These are phyloP conservation scores for Cydia pomonella DNA, from an alignment of 1,140 invertebrate genomes.

Conservation along the genomic window DNA sequence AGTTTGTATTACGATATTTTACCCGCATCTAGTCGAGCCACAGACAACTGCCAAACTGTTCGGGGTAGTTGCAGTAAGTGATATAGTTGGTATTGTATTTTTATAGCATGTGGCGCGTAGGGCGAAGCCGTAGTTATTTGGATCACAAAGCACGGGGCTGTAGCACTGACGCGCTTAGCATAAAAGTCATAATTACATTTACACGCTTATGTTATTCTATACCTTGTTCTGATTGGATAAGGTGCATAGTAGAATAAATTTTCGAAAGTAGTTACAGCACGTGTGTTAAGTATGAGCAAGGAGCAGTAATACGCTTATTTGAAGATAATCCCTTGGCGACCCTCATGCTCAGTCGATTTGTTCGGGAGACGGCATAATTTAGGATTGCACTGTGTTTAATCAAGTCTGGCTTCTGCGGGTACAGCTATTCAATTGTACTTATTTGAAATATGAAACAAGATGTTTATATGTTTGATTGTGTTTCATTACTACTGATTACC, in stretches of 20 bases:
- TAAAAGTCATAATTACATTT: constrained; percentile 35
- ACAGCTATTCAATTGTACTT: background rate
- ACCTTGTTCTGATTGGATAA: background rate
- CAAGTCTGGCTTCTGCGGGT: constrained; percentile 20
- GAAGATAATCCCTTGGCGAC: constrained; percentile 55
- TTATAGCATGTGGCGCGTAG: constrained; percentile 35
- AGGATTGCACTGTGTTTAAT: constrained; percentile 33
- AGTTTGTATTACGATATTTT: constrained; percentile 39
- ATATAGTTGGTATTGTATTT: constrained; percentile 9
- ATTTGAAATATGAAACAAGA: background rate
- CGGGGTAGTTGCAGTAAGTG: constrained; percentile 24
- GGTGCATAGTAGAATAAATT: background rate
- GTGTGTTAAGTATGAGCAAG: constrained; percentile 42
- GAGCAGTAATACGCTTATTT: constrained; percentile 64
- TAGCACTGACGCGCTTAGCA: constrained; percentile 60
- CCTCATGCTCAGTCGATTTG: constrained; percentile 42
- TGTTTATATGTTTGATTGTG: background rate
- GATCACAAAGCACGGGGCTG: constrained; percentile 54
- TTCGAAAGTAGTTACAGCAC: background rate
- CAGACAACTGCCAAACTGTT: constrained; percentile 36
- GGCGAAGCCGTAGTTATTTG: constrained; percentile 52
- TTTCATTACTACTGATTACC: background rate
- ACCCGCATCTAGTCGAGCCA: constrained; percentile 37
- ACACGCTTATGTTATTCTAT: background rate
- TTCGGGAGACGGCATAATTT: constrained; percentile 34